A percentile compares a stretch with the other conserved stretches of the same genome.
Conservation (phyloP, 2,113 vertebrate genomes). For the Microcebus lehilahytsara region DNA sequence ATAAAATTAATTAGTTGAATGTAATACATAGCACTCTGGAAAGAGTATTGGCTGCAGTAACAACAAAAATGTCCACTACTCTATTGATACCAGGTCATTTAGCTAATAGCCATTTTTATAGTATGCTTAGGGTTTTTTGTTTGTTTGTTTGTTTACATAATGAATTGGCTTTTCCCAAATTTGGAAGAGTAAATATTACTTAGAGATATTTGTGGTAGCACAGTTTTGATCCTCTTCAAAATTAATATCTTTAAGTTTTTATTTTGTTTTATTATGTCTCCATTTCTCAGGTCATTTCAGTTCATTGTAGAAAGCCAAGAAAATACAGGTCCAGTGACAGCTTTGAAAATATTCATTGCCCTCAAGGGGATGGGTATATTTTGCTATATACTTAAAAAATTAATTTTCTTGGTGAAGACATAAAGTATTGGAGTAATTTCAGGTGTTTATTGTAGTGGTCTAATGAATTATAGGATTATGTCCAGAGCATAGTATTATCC, state of each 20-base stretch:
- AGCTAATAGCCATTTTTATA: neutral
- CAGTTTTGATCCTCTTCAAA: neutral
- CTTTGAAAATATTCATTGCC: neutral
- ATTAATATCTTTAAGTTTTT: neutral
- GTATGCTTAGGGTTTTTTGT: neutral
- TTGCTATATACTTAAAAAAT: neutral
- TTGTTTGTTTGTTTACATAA: neutral
- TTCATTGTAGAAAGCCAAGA: conserved; percentile 29
- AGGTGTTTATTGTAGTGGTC: neutral
- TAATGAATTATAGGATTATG: neutral
- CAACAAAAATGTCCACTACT: neutral
- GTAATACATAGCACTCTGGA: neutral
- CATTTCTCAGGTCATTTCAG: neutral
- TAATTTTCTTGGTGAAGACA: neutral
- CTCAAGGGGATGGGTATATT: neutral
- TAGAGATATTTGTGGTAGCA: neutral
- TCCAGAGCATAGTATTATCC: neutral
- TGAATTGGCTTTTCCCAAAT: neutral
- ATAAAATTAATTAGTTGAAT: conserved; percentile 7
- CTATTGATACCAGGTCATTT: neutral
- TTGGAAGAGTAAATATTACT: neutral
- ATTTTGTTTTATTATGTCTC: neutral
- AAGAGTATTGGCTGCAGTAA: neutral
- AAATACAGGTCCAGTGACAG: neutral
- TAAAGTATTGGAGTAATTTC: neutral